Evolutionary conservation across 2,797 vertebrate genomes (phyloP).

Genomic region (Pelochelys cantorii): DNA sequence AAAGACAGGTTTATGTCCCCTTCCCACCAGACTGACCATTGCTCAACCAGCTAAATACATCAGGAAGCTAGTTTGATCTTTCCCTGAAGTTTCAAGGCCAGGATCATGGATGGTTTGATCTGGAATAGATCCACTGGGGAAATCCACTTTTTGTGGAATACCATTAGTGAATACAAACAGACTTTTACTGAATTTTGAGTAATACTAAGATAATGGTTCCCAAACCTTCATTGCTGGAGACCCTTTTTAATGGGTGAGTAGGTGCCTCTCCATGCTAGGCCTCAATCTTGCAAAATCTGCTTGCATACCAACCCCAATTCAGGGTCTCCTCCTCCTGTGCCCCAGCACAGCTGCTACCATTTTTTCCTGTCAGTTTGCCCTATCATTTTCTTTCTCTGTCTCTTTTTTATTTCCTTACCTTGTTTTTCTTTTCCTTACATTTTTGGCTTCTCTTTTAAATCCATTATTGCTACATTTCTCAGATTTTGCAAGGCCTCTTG

Average conservation of each 20-base stretch:
- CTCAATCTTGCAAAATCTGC: not conserved
- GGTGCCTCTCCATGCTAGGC: not conserved
- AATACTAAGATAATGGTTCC: not conserved
- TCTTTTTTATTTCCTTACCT: not conserved
- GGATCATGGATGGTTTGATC: not conserved
- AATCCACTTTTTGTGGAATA: not conserved
- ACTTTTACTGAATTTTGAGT: not conserved
- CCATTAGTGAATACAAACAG: not conserved
- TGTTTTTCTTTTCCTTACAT: not conserved
- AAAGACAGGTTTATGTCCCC: not conserved
- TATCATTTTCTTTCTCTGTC: not conserved
- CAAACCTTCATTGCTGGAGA: not conserved
- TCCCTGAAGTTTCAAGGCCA: not conserved
- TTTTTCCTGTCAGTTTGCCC: not conserved
- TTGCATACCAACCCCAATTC: not conserved
- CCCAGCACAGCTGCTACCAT: not conserved
- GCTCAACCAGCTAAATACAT: not conserved
- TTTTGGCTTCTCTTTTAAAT: not conserved
- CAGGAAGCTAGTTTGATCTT: not conserved
- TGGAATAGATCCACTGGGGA: not conserved
- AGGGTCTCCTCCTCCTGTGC: not conserved
- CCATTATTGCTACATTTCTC: not conserved
- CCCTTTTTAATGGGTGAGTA: not conserved
- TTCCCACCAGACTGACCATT: not conserved
- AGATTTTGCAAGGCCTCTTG: not conserved